Percentiles rank a stretch among this genome's conserved stretches.
These are phyloP conservation scores for Limosa lapponica DNA, from an alignment of 2,797 vertebrate genomes.

Conservation along the genomic window DNA sequence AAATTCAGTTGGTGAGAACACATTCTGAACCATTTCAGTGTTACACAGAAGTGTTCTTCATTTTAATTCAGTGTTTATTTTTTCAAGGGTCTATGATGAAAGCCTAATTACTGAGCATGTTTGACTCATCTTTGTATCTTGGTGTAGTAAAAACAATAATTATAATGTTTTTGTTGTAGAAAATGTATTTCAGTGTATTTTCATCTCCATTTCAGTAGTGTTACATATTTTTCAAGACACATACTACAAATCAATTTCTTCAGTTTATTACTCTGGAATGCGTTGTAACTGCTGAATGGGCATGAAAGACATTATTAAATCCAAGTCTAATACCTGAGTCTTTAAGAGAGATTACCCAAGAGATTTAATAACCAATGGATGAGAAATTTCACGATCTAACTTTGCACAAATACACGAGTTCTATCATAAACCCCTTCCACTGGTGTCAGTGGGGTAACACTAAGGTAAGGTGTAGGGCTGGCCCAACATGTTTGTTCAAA, in stretches of 20 bases:
- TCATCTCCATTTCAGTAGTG: not conserved
- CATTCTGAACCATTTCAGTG: not conserved
- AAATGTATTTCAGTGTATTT: slow-evolving; percentile 15
- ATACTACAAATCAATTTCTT: slow-evolving; percentile 12
- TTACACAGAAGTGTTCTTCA: not conserved
- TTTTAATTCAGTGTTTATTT: slow-evolving; percentile 36
- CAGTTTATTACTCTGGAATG: slow-evolving; percentile 3
- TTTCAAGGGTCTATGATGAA: slow-evolving; percentile 4
- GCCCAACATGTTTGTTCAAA: not conserved
- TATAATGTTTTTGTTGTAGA: not conserved
- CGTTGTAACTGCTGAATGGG: not conserved
- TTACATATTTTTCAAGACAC: not conserved
- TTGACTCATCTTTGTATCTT: slow-evolving; percentile 8
- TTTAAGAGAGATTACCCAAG: not conserved
- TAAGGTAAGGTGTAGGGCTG: not conserved
- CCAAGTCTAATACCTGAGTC: not conserved
- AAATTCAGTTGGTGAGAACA: not conserved
- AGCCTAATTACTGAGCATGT: not conserved
- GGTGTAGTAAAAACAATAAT: slow-evolving; percentile 13
- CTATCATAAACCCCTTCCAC: not conserved
- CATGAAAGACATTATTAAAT: not conserved
- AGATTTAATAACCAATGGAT: not conserved
- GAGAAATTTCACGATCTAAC: not conserved
- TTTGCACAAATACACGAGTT: not conserved
- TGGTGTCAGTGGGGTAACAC: not conserved